Percentiles rank a stretch among this genome's conserved stretches.
Evolutionary conservation across 1,140 invertebrate genomes (phyloP).

Genomic region (Platyura marginata): DNA sequence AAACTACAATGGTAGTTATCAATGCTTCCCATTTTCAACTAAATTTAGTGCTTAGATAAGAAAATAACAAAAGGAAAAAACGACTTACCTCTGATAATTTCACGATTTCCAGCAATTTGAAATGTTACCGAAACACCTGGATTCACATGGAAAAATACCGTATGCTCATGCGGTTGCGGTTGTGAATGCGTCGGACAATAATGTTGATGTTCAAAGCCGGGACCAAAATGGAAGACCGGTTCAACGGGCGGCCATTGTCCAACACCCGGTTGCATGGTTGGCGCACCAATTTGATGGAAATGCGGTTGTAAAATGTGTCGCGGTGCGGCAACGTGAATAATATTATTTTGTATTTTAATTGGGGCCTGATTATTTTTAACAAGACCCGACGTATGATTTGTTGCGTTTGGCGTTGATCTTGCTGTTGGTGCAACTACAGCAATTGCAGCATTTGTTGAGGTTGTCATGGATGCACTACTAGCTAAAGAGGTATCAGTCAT

Average conservation of each 20-base stretch:
- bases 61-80: too few species aligned
- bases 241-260: slow-evolving; percentile 3
- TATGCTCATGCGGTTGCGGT: slow-evolving; percentile 1
- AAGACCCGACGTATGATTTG: not conserved
- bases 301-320: not conserved
- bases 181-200: slow-evolving; percentile 5
- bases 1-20: too few species aligned
- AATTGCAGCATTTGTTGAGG: not conserved
- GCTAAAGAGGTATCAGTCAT: not conserved
- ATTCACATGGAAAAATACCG: slow-evolving; percentile 2
- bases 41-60: too few species aligned
- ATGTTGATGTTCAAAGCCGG: slow-evolving; percentile 4
- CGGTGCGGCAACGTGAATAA: not conserved
- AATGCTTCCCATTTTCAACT: too few species aligned
- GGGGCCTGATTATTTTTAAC: not conserved
- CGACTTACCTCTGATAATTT: slow-evolving; percentile 3
- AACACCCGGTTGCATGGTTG: not conserved
- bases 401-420: not conserved
- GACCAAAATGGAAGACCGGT: slow-evolving; percentile 4
- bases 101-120: slow-evolving; percentile 3
- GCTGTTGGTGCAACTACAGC: not conserved
- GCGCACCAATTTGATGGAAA: not conserved
- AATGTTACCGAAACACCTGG: slow-evolving; percentile 4
- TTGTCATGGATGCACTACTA: not conserved
- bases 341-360: not conserved